phyloP scores from a whole-genome alignment of 2,888 invertebrate species.

The Unio pictorum region DNA sequence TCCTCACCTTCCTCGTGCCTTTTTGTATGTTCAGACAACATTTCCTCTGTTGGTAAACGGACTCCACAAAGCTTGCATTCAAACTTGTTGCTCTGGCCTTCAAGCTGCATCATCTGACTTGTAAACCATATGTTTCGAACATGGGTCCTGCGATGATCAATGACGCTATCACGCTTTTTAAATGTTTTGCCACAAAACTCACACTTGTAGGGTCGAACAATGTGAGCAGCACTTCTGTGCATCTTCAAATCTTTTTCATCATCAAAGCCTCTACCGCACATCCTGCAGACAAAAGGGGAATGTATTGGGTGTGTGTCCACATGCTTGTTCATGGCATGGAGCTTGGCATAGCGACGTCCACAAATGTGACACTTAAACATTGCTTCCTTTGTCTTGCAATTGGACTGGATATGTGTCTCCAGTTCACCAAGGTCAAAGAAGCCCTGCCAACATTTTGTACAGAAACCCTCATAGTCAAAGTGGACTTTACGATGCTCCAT shows the following conservation, averaged over 20 bases:
- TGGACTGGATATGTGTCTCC: constrained; percentile 28
- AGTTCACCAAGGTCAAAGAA: constrained; percentile 36
- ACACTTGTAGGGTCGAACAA: constrained; percentile 34
- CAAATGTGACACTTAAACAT: constrained; percentile 35
- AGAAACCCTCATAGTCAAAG: constrained; percentile 39
- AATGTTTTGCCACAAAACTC: constrained; percentile 34
- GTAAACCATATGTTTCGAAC: constrained; percentile 5
- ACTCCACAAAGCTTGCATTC: constrained; percentile 31
- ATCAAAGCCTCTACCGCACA: constrained; percentile 37
- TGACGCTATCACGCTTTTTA: constrained; percentile 31
- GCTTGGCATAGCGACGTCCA: constrained; percentile 31
- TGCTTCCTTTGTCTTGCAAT: constrained; percentile 32
- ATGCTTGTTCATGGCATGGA: constrained; percentile 31
- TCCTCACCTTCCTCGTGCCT: constrained; percentile 28
- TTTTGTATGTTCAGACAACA: constrained; percentile 25
- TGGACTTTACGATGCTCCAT: constrained; percentile 37
- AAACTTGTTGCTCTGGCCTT: constrained; percentile 9
- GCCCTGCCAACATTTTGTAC: constrained; percentile 37
- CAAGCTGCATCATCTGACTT: too few species aligned
- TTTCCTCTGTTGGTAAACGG: constrained; percentile 13
- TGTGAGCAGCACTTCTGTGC: constrained; percentile 31
- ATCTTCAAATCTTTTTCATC: constrained; percentile 28
- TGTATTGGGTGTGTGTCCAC: constrained; percentile 40
- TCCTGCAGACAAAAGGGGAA: constrained; percentile 32
- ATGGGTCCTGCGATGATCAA: constrained; percentile 32